Base-by-base conservation (phyloP, 2,113 vertebrate species). In the Megaceryle torquata region DNA sequence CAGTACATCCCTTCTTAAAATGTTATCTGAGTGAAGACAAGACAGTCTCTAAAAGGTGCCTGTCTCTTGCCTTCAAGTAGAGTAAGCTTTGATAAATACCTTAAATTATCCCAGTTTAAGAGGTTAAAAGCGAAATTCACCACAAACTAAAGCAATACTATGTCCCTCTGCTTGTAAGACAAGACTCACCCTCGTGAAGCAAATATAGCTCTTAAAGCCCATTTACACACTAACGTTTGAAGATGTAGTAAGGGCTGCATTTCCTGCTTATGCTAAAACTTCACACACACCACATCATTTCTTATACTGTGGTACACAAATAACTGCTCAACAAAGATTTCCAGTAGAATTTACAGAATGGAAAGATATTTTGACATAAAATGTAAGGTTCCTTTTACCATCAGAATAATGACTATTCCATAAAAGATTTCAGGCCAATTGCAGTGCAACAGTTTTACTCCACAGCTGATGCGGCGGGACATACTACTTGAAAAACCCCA, bases 31-130 rank as follows among this genome's bases (percentile, higher is more conserved):
- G 8, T 20, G 11, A 78, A 85, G 46, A 35, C 4, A 70, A 33
- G 6, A 9, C 15, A 74, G 54, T 29, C 8, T 68, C 10, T 63
- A 33, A 59, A 72, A 64, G 6, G 9, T 71, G 10, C 4, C 31
- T 28, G 2, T 22, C 4, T 25, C 57, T 60, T 9, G 1, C n/a
- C 43, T 61, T 37, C 0, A 2, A 51, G 22, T 24, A 48, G n/a
- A 48, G 12, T 7, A 71, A 61, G 15, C 25, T 60, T 75, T 85
- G 5, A 77, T 53, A 83, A 57, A 59, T 31, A 48, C 9, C 20
- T 54, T 61, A 54, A 43, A 83, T 61, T 8, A 78, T 6, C 5
- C 21, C 14, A 13, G 4, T 37, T 84, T 54, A 75, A 3, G 26
- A 41, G 19, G 10, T 35, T 70, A 65, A 83, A 86, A 90, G 1